A percentile compares a stretch with the other conserved stretches of the same genome.
These are phyloP conservation scores for Littorina saxatilis DNA, from an alignment of 1,140 invertebrate genomes.

Conservation along the genomic window DNA sequence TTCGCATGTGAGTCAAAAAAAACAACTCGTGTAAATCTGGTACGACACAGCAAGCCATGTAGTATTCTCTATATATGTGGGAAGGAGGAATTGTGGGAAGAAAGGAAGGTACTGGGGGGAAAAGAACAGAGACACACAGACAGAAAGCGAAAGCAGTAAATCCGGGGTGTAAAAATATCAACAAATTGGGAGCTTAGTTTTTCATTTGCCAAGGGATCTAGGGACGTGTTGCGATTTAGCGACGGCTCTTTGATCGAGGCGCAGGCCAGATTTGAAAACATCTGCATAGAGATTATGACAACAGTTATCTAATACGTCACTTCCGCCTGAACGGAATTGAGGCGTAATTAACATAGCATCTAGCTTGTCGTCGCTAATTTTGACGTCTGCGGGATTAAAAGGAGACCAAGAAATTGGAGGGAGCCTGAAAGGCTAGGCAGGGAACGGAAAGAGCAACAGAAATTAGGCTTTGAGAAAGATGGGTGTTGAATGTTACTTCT, in stretches of 20 bases:
- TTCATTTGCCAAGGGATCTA: neutral
- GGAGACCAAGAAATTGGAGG: neutral
- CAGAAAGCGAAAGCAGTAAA: neutral
- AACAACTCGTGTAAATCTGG: too few species aligned
- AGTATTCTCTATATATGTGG: too few species aligned
- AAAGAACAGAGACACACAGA: neutral
- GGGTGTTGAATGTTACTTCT: neutral
- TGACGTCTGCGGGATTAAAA: conserved; percentile 6
- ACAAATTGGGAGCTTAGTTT: conserved; percentile 2
- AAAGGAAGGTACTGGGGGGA: neutral
- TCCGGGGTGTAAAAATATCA: neutral
- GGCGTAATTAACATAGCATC: conserved; percentile 15
- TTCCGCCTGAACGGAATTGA: conserved; percentile 6
- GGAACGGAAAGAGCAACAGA: neutral
- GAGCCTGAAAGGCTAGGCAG: neutral
- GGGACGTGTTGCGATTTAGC: neutral
- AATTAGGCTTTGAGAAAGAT: neutral
- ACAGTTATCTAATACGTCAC: conserved; percentile 26
- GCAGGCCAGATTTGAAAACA: neutral
- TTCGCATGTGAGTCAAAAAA: too few species aligned
- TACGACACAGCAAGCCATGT: too few species aligned
- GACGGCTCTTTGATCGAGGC: neutral
- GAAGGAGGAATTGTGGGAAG: neutral
- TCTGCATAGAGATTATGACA: conserved; percentile 23
- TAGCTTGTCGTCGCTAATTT: neutral